Evolutionary conservation across 2,113 vertebrate genomes (phyloP).

Genomic region (Puntigrus tetrazona): DNA sequence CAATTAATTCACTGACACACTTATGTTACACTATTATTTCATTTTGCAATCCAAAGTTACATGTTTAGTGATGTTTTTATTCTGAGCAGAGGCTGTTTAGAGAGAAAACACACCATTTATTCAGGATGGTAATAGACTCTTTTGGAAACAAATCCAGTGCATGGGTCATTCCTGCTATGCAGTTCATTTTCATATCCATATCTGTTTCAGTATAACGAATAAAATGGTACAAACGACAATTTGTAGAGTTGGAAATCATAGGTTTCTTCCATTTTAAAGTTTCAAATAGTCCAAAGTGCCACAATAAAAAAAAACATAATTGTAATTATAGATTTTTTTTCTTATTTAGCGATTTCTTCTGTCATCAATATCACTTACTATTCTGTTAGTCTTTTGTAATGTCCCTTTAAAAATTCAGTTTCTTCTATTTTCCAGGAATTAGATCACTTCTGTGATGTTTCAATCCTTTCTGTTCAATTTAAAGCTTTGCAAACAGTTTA

Average conservation of each 20-base stretch:
- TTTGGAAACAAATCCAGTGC: neutral
- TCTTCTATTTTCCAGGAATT: neutral
- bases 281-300: too few relatives aligned
- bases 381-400: neutral
- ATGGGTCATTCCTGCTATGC: neutral
- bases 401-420: neutral
- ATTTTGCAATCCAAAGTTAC: conserved; percentile 3
- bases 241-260: neutral
- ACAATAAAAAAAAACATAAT: neutral
- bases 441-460: neutral
- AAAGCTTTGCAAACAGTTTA: neutral
- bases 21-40: neutral
- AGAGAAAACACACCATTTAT: neutral
- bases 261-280: neutral
- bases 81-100: neutral
- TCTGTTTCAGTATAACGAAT: neutral
- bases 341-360: too few relatives aligned
- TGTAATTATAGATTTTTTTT: neutral
- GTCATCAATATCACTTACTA: neutral
- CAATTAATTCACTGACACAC: conserved; percentile 39
- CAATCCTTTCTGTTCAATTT: too few relatives aligned
- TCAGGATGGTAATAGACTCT: neutral
- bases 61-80: conserved; percentile 21
- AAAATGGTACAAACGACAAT: neutral
- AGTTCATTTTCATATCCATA: neutral